Percentiles rank a stretch among this genome's conserved stretches.
Evolutionary conservation across 2,888 invertebrate genomes (phyloP).

Genomic region (Nebria salina): DNA sequence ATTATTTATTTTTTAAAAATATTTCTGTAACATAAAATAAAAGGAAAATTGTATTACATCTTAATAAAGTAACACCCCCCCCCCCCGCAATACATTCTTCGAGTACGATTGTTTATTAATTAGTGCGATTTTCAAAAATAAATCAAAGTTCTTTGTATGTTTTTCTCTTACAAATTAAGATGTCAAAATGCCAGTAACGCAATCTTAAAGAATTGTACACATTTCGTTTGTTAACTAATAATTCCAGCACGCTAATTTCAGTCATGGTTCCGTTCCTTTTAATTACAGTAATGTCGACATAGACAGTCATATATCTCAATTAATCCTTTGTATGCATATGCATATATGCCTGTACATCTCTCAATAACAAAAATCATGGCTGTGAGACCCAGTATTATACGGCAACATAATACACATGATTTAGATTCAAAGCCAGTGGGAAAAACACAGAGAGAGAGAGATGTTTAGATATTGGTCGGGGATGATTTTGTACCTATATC

Average conservation of each 20-base stretch:
- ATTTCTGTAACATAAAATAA: background rate
- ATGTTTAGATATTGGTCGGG: background rate
- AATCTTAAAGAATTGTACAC: background rate
- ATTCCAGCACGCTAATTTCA: background rate
- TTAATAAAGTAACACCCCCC: background rate
- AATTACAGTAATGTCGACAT: background rate
- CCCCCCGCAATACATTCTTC: background rate
- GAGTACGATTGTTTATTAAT: too few species aligned
- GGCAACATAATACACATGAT: constrained; percentile 27
- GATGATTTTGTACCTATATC: background rate
- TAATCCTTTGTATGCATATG: constrained; percentile 12
- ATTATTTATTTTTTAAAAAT: too few species aligned
- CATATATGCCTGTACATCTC: background rate
- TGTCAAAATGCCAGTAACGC: background rate
- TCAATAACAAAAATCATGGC: constrained; percentile 18
- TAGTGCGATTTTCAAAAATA: too few species aligned
- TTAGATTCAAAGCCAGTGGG: constrained; percentile 21
- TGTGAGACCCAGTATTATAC: constrained; percentile 12
- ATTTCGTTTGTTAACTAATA: background rate
- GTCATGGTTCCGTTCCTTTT: background rate
- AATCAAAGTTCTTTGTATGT: constrained; percentile 7
- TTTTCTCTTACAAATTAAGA: background rate
- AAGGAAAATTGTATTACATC: background rate
- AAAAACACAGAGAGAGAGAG: background rate
- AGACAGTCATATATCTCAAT: constrained; percentile 6